Evolutionary conservation across 1,140 invertebrate species (phyloP).

Genomic region (Brachionus rotundiformis): DNA sequence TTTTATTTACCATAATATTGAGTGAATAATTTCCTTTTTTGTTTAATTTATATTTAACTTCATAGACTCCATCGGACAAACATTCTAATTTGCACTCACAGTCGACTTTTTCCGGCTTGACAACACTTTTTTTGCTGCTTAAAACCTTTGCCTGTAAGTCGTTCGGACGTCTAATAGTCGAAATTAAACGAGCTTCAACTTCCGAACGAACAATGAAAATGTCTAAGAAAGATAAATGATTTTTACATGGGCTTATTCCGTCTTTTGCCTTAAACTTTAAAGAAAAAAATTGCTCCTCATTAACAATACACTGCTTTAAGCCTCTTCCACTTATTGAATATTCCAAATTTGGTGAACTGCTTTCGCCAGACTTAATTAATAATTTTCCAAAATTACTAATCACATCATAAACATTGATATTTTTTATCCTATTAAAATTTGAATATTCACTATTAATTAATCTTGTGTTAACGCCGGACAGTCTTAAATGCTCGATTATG

Average conservation of each 20-base stretch:
- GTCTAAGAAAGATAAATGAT: background rate
- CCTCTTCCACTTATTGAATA: constrained; percentile 65
- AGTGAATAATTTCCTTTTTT: constrained; percentile 47
- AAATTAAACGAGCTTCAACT: background rate
- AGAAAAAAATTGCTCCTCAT: constrained; percentile 55
- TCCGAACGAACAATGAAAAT: constrained; percentile 19
- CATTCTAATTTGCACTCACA: constrained; percentile 49
- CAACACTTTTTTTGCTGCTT: background rate
- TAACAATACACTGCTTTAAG: constrained; percentile 60
- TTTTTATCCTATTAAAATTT: constrained; percentile 60
- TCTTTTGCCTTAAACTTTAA: background rate
- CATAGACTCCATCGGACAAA: constrained; percentile 11
- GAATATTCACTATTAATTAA: constrained; percentile 66
- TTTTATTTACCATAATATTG: constrained; percentile 29
- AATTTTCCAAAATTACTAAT: constrained; percentile 61
- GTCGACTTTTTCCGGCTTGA: background rate
- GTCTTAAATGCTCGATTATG: constrained; percentile 64
- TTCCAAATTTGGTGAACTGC: constrained; percentile 64
- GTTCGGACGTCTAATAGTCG: background rate
- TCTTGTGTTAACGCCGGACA: constrained; percentile 61
- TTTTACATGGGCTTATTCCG: background rate
- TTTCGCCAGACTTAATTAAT: constrained; percentile 52
- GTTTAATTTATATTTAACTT: constrained; percentile 48
- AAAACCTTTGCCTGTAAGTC: background rate
- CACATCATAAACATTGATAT: constrained; percentile 59